A percentile compares a stretch with the other conserved stretches of the same genome.
Evolutionary conservation across 2,888 invertebrate species (phyloP).

Genomic region (Pelosia muscerda): DNA sequence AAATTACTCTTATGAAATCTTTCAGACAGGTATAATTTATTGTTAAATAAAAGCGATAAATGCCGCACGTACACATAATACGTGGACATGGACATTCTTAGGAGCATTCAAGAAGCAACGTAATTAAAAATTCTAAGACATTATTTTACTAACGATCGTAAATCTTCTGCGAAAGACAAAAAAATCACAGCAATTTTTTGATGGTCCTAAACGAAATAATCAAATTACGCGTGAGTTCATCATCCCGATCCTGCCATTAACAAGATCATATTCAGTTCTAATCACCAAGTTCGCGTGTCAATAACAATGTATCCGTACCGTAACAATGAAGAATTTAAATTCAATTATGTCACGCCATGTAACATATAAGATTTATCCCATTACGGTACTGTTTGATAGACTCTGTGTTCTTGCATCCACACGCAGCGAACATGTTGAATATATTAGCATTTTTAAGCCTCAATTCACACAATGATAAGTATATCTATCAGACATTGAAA

Average conservation of each 20-base stretch:
- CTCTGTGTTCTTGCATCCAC: conserved; percentile 42
- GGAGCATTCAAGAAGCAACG: too few species aligned
- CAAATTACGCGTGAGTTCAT: conserved; percentile 42
- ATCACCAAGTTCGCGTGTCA: conserved; percentile 67
- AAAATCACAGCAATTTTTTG: conserved; percentile 24
- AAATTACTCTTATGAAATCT: too few species aligned
- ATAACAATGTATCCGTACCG: conserved; percentile 63
- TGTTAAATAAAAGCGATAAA: too few species aligned
- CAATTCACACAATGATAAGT: not conserved
- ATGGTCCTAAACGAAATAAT: conserved; percentile 37
- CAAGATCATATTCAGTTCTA: conserved; percentile 48
- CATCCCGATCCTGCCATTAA: conserved; percentile 46
- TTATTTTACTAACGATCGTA: not conserved
- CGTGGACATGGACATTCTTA: too few species aligned
- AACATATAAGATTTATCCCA: conserved; percentile 69
- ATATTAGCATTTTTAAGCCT: conserved; percentile 24
- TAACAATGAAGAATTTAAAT: conserved; percentile 65
- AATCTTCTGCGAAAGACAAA: not conserved
- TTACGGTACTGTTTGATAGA: conserved; percentile 66
- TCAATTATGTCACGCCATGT: conserved; percentile 66
- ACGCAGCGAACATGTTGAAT: conserved; percentile 28
- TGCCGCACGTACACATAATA: too few species aligned
- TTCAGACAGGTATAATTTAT: too few species aligned
- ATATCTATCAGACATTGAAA: not conserved
- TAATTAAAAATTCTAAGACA: not conserved